Conservation (phyloP, 2,797 vertebrate species). For the Acanthiza pusilla region DNA sequence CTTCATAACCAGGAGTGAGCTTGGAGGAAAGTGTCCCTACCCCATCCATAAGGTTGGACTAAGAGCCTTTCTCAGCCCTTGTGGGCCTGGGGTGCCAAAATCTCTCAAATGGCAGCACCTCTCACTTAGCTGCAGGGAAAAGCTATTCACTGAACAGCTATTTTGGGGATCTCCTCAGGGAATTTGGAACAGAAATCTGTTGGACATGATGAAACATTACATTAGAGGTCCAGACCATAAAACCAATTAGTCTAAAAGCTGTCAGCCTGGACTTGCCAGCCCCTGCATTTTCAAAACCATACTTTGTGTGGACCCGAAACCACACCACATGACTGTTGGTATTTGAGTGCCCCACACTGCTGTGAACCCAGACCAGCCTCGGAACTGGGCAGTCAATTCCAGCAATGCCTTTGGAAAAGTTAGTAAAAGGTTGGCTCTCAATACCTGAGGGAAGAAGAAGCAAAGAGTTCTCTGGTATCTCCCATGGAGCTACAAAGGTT, state of each 20-base stretch:
- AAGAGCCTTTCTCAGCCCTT: not conserved
- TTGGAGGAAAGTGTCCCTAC: not conserved
- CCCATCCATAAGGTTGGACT: not conserved
- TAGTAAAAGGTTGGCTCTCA: not conserved
- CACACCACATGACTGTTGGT: accelerated
- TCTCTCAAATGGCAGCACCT: not conserved
- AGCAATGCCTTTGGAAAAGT: not conserved
- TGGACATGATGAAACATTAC: slow-evolving; percentile 15
- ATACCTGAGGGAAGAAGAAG: not conserved
- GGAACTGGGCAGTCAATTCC: not conserved
- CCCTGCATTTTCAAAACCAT: not conserved
- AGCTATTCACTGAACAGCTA: slow-evolving; percentile 20
- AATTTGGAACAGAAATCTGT: slow-evolving; percentile 31
- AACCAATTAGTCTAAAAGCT: slow-evolving; percentile 24
- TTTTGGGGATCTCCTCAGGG: slow-evolving; percentile 29
- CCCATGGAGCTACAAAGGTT: not conserved
- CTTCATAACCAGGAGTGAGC: slow-evolving; percentile 43
- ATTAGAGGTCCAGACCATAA: slow-evolving; percentile 3
- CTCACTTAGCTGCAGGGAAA: not conserved
- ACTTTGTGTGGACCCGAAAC: not conserved
- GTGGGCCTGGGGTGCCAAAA: not conserved
- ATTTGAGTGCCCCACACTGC: not conserved
- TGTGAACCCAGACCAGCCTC: not conserved
- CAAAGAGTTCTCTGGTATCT: not conserved
- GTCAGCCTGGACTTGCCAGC: not conserved